Evolutionary conservation across 2,888 invertebrate genomes (phyloP).

Genomic region (Notodonta ziczac): DNA sequence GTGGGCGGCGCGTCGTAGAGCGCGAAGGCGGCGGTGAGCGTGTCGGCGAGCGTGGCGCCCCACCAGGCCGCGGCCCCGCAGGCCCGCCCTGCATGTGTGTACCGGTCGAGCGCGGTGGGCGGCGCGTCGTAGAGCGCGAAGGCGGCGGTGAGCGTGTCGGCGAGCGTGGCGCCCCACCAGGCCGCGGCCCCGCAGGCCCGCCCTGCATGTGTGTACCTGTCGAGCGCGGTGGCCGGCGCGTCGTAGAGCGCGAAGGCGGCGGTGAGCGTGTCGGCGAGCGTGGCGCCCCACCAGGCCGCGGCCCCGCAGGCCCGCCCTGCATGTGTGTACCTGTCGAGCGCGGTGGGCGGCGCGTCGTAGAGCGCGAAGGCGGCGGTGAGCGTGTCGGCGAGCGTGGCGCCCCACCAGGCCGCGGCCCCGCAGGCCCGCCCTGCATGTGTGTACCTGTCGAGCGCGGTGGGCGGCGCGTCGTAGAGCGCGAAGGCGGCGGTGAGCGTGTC

Average conservation of each 20-base stretch:
- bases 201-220: conserved; percentile 88
- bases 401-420: too few relatives aligned
- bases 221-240: conserved; percentile 92
- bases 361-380: conserved; percentile 91
- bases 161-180: conserved; percentile 97
- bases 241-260: conserved; percentile 92
- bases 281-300: conserved; percentile 95
- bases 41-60: too few relatives aligned
- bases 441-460: conserved; percentile 94
- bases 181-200: conserved; percentile 89
- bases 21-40: conserved; percentile 91
- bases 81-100: not conserved
- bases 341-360: conserved; percentile 90
- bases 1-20: conserved; percentile 91
- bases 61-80: too few relatives aligned
- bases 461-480: conserved; percentile 90
- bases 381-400: too few relatives aligned
- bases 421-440: conserved; percentile 83
- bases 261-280: conserved; percentile 92
- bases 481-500: conserved; percentile 92
- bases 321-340: conserved; percentile 90
- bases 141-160: conserved; percentile 90
- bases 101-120: conserved; percentile 95
- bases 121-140: conserved; percentile 91
- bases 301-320: conserved; percentile 90